phyloP scores from a whole-genome alignment of 1,140 invertebrate species.

The Platyura marginata region DNA sequence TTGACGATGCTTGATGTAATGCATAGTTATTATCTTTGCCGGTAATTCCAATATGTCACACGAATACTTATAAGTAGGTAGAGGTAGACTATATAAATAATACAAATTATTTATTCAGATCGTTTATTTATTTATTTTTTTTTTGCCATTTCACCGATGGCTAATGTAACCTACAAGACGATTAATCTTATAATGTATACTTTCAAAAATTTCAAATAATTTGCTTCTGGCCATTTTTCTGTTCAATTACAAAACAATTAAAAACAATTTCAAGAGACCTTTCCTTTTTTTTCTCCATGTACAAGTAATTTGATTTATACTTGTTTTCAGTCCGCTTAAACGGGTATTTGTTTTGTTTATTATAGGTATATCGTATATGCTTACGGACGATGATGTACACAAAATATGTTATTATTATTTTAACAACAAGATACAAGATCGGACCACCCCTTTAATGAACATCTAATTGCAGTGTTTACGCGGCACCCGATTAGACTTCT shows the following conservation, averaged over 20 bases:
- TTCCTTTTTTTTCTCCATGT: background rate
- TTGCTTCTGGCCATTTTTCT: background rate
- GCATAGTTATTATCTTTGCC: no score
- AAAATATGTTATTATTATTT: background rate
- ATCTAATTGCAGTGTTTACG: slow-evolving; percentile 4
- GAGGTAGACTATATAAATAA: no score
- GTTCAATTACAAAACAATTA: background rate
- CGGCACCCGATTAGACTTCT: slow-evolving; percentile 2
- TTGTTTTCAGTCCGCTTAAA: background rate
- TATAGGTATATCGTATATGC: background rate
- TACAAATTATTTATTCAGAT: no score
- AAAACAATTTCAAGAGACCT: background rate
- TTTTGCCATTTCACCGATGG: no score
- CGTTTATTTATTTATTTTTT: no score
- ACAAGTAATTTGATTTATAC: background rate
- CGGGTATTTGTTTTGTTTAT: slow-evolving; percentile 1
- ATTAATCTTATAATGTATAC: no score
- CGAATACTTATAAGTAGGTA: no score
- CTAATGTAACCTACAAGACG: no score
- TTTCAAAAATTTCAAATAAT: no score
- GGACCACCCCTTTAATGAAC: slow-evolving; percentile 4
- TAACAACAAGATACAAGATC: background rate
- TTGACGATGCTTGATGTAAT: no score
- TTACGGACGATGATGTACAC: background rate
- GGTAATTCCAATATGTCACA: no score